Evolutionary conservation across 1,140 invertebrate genomes (phyloP), one percentile per base, ranked within the genome.

Genomic region (Linepithema humile): DNA sequence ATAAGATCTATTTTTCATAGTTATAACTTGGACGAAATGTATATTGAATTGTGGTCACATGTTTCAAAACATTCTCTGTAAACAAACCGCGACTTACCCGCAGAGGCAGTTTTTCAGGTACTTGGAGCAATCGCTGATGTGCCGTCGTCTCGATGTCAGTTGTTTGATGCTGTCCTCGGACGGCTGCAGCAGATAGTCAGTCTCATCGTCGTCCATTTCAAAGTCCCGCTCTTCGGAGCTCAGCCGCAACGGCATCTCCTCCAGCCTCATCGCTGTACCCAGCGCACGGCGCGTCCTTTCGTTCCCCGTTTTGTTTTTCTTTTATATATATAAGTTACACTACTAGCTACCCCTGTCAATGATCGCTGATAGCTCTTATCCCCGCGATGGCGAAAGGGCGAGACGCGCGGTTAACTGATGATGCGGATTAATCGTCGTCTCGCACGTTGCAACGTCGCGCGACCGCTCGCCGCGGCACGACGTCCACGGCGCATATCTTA

Each of bases 151-250:
- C 15, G 82, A 87, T 5, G 91, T 88, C 45, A 93, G 82, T 15
- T 93, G 88, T 26, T 91, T 82, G 45, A 93, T 91, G 87, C 90
- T 93, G 85, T 93, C 90, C 78, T 94, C 92, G 17, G 94, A 88
- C 45, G 95, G 94, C 67, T 95, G 95, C 70, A 96, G 92, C 83
- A 96, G 94, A 92, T 96, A 96, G 88, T 96, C 96, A 38, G 95
- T 95, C 90, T 95, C 96, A 89, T 96, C 95, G 85, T 96, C 96
- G 85, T 96, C 96, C 94, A 96, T 95, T 92, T 96, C 96, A 93
- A 96, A 96, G 90, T 95, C 95, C 90, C 95, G 95, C 91, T 95
- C 94, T 26, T 95, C 94, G 80, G 94, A 94, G 82, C 94, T 94
- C 20, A 95, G 90, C 87, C 95, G 94, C 82, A 95, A 90, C 85